Evolutionary conservation across 1,140 invertebrate genomes (phyloP), one percentile per base, ranked within the genome.

Genomic region (Leptoteleia sp.): DNA sequence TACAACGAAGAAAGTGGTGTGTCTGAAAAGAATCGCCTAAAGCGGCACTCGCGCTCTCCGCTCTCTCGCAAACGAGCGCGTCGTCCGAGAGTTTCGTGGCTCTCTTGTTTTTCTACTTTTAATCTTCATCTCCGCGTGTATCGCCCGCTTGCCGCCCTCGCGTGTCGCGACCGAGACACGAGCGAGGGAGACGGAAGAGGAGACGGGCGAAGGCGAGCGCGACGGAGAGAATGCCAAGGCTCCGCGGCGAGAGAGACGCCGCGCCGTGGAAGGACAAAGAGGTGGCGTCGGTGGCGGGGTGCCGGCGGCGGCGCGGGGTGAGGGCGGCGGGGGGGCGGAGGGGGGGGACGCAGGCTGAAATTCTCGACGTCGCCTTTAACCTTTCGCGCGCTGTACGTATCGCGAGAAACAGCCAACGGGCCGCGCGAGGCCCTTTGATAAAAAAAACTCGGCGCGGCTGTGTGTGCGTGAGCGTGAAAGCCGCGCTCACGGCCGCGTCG

Each of bases 371-470:
- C 73, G 73, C 73, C 64, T 68, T 76, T 64, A 64, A 70, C 61
- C 75, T 67, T 78, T 65, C 75, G 61, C 75, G 61, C 65, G 67
- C 75, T 71, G 67, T 71, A 67, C 75, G 65, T 78, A 67, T 71
- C 59, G 67, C 67, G 68, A 73, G 68, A 72, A 65, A 62, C 59
- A 70, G 68, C 55, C 73, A 73, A 72, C 68, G 73, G 50, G 43
- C 47, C 73, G 65, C 73, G 65, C 70, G 79, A 81, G 72, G 65
- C 57, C 75, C 75, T 77, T 77, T 71, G 65, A 70, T 77, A 71
- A 77, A 77, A 76, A 76, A 68, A 61, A 22, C 12, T 8, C n/a
- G 7, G 59, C 45, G 42, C 19, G 55, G 0, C n/a, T 2, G 4
- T 65, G 70, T 57, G 71, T 57, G 62, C 33, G 71, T 43, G 71